Percentiles rank a stretch among this genome's conserved stretches.
These are phyloP conservation scores for Neopelma chrysocephalum DNA, from an alignment of 2,797 vertebrate species.

Conservation along the genomic window DNA sequence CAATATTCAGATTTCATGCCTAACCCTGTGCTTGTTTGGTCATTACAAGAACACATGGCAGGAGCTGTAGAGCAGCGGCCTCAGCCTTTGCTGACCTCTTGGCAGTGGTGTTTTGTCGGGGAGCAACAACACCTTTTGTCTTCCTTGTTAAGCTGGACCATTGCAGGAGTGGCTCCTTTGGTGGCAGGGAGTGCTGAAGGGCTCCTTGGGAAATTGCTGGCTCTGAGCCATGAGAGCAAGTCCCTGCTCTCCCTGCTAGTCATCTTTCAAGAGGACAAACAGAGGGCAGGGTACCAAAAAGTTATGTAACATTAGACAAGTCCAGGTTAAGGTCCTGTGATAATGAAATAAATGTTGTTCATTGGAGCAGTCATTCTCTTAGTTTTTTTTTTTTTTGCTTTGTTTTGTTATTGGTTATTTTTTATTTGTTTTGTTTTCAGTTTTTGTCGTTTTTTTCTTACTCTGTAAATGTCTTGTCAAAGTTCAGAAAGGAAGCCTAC, in stretches of 20 bases:
- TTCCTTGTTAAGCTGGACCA: neutral
- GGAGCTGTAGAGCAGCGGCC: neutral
- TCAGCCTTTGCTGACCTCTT: neutral
- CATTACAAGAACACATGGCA: rapidly evolving
- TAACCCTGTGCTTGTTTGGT: neutral
- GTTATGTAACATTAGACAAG: neutral
- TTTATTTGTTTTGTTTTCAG: neutral
- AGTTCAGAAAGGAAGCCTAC: conserved; percentile 27
- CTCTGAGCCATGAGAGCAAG: neutral
- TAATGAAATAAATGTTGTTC: neutral
- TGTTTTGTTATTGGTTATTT: no score
- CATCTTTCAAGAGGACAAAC: neutral
- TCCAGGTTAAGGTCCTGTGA: neutral
- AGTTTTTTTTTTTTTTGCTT: neutral
- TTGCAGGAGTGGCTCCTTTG: neutral
- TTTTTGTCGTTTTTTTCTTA: neutral
- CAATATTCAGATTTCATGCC: neutral
- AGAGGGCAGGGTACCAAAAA: neutral
- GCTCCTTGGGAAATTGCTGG: neutral
- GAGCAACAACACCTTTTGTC: neutral
- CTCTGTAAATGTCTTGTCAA: neutral
- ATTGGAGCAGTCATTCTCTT: neutral
- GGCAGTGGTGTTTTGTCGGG: neutral
- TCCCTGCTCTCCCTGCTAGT: neutral
- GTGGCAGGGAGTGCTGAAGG: neutral